phyloP scores from a whole-genome alignment of 2,888 invertebrate genomes.

The Subacronicta megacephala region DNA sequence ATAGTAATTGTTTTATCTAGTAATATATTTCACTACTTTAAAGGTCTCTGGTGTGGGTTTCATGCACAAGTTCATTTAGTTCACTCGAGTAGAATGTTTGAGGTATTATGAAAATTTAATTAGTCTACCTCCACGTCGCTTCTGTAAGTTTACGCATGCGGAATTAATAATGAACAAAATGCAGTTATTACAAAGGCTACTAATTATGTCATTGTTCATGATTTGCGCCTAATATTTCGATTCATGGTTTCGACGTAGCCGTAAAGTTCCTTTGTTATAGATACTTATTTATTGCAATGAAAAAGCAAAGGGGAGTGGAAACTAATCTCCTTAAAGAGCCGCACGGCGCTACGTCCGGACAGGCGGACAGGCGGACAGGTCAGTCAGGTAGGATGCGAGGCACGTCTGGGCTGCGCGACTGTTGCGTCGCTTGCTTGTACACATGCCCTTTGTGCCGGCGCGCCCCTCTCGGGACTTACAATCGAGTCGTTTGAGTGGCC shows the following conservation, averaged over 20 bases:
- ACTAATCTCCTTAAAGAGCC: constrained; percentile 70
- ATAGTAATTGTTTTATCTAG: not conserved
- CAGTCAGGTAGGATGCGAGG: constrained; percentile 60
- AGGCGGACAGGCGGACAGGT: constrained; percentile 43
- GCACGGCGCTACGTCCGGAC: constrained; percentile 52
- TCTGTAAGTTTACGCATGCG: constrained; percentile 64
- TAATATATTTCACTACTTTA: constrained; percentile 25
- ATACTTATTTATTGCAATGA: constrained; percentile 66
- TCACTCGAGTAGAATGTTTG: constrained; percentile 64
- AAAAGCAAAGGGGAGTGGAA: constrained; percentile 66
- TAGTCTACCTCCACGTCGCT: constrained; percentile 63
- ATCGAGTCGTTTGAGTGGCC: constrained; percentile 60
- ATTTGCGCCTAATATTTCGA: constrained; percentile 6
- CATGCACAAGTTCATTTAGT: constrained; percentile 63
- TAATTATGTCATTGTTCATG: constrained; percentile 27
- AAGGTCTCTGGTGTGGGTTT: constrained; percentile 48
- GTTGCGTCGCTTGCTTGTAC: constrained; percentile 57
- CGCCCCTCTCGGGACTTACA: constrained; percentile 57
- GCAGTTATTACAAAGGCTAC: constrained; percentile 43
- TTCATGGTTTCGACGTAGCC: constrained; percentile 54
- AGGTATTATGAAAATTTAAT: constrained; percentile 73
- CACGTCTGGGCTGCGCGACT: constrained; percentile 55
- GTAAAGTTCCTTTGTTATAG: constrained; percentile 54
- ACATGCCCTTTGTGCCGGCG: constrained; percentile 63
- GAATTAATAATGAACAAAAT: constrained; percentile 67